Conservation (phyloP, 2,888 invertebrate genomes). For the Caradrina kadenii region DNA sequence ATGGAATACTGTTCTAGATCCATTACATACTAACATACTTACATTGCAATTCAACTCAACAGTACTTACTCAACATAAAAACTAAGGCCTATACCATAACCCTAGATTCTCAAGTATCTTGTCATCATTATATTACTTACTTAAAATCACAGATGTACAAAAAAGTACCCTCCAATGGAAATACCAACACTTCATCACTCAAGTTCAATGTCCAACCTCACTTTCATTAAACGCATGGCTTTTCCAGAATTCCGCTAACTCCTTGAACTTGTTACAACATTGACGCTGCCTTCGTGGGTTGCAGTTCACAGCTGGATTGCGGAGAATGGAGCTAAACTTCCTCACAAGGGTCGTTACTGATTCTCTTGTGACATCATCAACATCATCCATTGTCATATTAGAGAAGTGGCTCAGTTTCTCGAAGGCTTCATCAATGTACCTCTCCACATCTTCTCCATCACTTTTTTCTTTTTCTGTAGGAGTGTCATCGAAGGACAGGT, state of each 20-base stretch:
- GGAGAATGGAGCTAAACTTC: constrained; percentile 79
- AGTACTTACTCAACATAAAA: no score
- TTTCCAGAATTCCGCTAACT: constrained; percentile 84
- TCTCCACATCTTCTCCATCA: constrained; percentile 76
- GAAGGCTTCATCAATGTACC: constrained; percentile 84
- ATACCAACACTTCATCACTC: not conserved
- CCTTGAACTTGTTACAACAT: constrained; percentile 80
- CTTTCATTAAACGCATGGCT: constrained; percentile 67
- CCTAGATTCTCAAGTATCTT: not conserved
- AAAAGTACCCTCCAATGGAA: constrained; percentile 29
- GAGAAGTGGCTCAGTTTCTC: constrained; percentile 76
- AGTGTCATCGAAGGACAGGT: constrained; percentile 84
- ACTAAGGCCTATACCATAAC: no score
- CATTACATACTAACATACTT: not conserved
- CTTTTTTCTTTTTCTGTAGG: constrained; percentile 65
- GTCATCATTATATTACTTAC: not conserved
- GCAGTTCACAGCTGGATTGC: constrained; percentile 73
- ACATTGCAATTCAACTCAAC: not conserved
- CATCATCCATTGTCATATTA: constrained; percentile 68
- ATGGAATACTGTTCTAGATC: not conserved
- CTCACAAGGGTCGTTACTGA: constrained; percentile 84
- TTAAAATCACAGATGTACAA: constrained; percentile 7
- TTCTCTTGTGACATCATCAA: constrained; percentile 64
- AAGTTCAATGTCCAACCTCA: constrained; percentile 37
- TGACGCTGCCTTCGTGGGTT: constrained; percentile 76